phyloP scores from a whole-genome alignment of 2,113 vertebrate genomes.

The Megaceryle maxima region DNA sequence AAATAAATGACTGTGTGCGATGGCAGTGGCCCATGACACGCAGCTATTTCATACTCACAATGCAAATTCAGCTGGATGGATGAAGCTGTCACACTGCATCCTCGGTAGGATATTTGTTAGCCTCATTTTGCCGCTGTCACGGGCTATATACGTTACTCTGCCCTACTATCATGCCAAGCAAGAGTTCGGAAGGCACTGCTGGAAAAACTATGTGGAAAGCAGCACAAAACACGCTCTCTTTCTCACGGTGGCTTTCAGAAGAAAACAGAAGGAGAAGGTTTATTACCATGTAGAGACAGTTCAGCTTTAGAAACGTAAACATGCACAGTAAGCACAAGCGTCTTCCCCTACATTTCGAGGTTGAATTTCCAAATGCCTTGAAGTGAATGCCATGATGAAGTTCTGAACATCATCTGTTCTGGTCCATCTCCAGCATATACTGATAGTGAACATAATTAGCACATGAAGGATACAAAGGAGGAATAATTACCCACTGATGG shows the following conservation, averaged over 20 bases:
- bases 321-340: neutral
- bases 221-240: neutral
- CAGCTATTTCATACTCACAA: slow-evolving; percentile 45
- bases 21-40: slow-evolving; percentile 61
- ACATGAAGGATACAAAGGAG: neutral
- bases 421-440: neutral
- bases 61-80: slow-evolving; percentile 69
- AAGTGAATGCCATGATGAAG: accelerated
- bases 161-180: slow-evolving; percentile 10
- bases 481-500: neutral
- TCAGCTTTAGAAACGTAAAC: neutral
- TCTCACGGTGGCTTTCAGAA: neutral
- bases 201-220: neutral
- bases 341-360: neutral
- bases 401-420: neutral
- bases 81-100: slow-evolving; percentile 68
- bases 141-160: slow-evolving; percentile 69
- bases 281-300: accelerated
- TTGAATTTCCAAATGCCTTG: neutral
- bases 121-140: slow-evolving; percentile 84
- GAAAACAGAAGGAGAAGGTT: neutral
- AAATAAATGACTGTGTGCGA: slow-evolving; percentile 71
- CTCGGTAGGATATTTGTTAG: slow-evolving; percentile 77
- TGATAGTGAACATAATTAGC: neutral
- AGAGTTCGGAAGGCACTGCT: neutral